Evolutionary conservation across 1,140 invertebrate species (phyloP).

Genomic region (Battus philenor): DNA sequence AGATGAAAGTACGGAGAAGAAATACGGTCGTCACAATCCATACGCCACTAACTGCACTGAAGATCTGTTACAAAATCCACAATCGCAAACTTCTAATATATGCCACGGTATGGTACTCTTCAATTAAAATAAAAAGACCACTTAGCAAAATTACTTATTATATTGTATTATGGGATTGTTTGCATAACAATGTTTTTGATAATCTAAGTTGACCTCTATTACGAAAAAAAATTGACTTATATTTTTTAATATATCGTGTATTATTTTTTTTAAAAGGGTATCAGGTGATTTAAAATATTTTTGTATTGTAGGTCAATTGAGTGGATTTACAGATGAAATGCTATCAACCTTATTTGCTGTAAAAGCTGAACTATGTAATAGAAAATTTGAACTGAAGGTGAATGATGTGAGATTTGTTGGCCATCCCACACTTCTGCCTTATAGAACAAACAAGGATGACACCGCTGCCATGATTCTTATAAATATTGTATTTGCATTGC

Average conservation of each 20-base stretch:
- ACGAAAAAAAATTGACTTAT: no score
- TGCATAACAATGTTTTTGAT: no score
- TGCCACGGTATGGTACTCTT: constrained; percentile 72
- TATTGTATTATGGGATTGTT: no score
- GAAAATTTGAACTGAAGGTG: constrained; percentile 95
- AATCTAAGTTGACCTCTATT: no score
- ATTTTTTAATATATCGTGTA: no score
- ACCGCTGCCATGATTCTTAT: constrained; percentile 87
- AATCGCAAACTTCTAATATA: constrained; percentile 78
- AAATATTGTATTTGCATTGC: constrained; percentile 94
- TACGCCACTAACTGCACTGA: constrained; percentile 84
- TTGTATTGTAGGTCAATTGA: constrained; percentile 76
- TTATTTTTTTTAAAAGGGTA: no score
- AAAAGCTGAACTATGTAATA: constrained; percentile 90
- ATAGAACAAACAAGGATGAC: constrained; percentile 79
- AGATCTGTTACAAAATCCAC: constrained; percentile 82
- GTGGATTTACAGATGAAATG: constrained; percentile 89
- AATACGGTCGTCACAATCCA: constrained; percentile 82
- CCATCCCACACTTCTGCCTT: constrained; percentile 88
- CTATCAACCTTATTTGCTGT: constrained; percentile 94
- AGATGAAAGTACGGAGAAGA: constrained; percentile 75
- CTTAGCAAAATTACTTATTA: no score
- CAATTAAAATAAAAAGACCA: no score
- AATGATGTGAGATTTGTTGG: constrained; percentile 97
- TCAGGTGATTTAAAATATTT: constrained; percentile 7